These are phyloP conservation scores for Melanerpes aurifrons DNA, from an alignment of 2,113 vertebrate genomes.

Conservation along the genomic window DNA sequence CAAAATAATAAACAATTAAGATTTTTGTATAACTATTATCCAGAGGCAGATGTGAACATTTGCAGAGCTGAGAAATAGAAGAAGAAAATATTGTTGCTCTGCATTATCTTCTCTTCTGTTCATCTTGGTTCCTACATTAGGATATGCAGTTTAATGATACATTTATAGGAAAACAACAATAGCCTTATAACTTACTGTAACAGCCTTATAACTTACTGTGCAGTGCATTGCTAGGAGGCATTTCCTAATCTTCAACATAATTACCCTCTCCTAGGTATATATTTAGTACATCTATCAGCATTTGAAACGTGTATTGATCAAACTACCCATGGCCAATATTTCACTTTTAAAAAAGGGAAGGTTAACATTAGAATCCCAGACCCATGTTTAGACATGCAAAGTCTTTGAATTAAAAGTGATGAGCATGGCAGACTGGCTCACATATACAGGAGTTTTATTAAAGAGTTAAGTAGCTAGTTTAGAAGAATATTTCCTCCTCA, in stretches of 20 bases:
- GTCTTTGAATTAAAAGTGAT: background rate
- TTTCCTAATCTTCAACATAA: slow-evolving; percentile 38
- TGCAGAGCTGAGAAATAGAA: background rate
- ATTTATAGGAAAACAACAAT: background rate
- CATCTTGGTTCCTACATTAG: background rate
- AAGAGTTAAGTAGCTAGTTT: background rate
- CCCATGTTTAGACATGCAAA: background rate
- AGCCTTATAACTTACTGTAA: background rate
- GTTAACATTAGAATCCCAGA: background rate
- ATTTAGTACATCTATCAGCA: background rate
- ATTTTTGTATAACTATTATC: background rate
- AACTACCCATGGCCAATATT: background rate
- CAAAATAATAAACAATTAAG: background rate
- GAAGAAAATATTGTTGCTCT: background rate
- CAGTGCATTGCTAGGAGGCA: background rate
- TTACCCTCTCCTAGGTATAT: background rate
- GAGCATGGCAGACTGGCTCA: slow-evolving; percentile 7
- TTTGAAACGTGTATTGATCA: background rate
- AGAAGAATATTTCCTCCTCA: background rate
- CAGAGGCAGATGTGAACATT: background rate
- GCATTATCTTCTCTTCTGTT: background rate
- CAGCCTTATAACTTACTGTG: background rate
- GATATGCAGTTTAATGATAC: background rate
- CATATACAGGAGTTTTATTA: background rate
- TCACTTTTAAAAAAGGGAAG: background rate